Evolutionary conservation across 2,113 vertebrate species (phyloP).

Genomic region (Pelusios castaneus): DNA sequence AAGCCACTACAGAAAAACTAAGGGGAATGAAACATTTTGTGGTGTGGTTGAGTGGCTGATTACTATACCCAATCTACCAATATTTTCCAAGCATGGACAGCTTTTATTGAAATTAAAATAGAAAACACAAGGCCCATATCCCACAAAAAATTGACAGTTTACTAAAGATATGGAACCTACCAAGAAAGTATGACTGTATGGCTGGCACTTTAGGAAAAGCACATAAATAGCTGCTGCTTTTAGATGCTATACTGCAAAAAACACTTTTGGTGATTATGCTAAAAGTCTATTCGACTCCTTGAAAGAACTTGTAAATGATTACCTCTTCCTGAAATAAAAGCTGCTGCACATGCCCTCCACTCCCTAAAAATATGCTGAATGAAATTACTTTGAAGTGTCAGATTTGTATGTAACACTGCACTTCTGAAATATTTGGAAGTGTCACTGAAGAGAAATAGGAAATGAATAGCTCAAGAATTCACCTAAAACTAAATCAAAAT

Average conservation of each 20-base stretch:
- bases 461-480: conserved; percentile 25
- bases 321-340: conserved; percentile 36
- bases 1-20: conserved; percentile 79
- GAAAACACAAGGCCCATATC: conserved; percentile 71
- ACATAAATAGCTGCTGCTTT: conserved; percentile 62
- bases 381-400: not conserved
- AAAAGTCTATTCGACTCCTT: conserved; percentile 9
- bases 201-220: conserved; percentile 58
- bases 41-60: conserved; percentile 73
- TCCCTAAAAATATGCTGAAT: not conserved
- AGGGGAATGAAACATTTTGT: conserved; percentile 73
- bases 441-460: conserved; percentile 1
- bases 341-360: not conserved
- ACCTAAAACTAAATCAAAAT: conserved; percentile 33
- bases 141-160: conserved; percentile 68
- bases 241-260: conserved; percentile 40
- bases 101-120: conserved; percentile 80
- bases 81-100: conserved; percentile 77
- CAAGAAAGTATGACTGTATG: conserved; percentile 52
- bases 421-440: conserved; percentile 19
- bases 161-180: conserved; percentile 55
- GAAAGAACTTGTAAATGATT: conserved; percentile 28
- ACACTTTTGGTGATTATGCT: conserved; percentile 40
- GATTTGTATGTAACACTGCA: not conserved
- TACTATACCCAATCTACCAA: conserved; percentile 67